A percentile compares a stretch with the other conserved stretches of the same genome.
Evolutionary conservation across 2,888 invertebrate species (phyloP).

Genomic region (Magallana nippona): DNA sequence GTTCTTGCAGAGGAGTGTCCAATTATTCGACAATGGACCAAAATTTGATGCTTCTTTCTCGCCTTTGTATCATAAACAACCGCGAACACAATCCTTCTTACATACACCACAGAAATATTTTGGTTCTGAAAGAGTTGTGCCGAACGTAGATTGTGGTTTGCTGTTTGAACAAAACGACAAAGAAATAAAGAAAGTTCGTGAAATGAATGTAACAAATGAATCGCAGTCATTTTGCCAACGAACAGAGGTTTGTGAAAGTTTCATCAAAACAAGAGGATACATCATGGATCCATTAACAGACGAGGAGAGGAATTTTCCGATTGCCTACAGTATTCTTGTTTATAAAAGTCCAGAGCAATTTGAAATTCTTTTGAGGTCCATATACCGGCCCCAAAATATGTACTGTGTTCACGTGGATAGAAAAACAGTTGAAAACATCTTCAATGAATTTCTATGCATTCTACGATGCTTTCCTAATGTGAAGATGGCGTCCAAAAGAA

Average conservation of each 20-base stretch:
- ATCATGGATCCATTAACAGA: constrained; percentile 59
- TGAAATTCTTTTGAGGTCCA: constrained; percentile 71
- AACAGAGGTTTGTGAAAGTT: constrained; percentile 55
- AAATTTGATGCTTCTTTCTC: background rate
- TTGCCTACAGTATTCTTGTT: constrained; percentile 73
- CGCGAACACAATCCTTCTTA: background rate
- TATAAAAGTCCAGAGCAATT: constrained; percentile 72
- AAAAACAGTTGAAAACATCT: constrained; percentile 60
- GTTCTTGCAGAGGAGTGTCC: too few species aligned
- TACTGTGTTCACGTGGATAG: constrained; percentile 77
- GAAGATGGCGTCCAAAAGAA: constrained; percentile 62
- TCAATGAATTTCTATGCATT: constrained; percentile 59
- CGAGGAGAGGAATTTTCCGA: constrained; percentile 67
- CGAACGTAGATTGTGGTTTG: background rate
- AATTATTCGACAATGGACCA: background rate
- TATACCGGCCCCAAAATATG: constrained; percentile 76
- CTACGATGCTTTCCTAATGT: constrained; percentile 74
- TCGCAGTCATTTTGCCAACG: constrained; percentile 41
- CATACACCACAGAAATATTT: background rate
- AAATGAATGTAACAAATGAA: background rate
- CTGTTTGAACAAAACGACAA: background rate
- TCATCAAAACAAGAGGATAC: constrained; percentile 55
- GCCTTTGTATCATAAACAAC: background rate
- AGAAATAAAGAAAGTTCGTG: background rate
- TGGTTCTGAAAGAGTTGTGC: background rate